A percentile compares a stretch with the other conserved stretches of the same genome.
These are phyloP conservation scores for Sinonovacula constricta DNA, from an alignment of 1,140 invertebrate genomes.

Conservation along the genomic window DNA sequence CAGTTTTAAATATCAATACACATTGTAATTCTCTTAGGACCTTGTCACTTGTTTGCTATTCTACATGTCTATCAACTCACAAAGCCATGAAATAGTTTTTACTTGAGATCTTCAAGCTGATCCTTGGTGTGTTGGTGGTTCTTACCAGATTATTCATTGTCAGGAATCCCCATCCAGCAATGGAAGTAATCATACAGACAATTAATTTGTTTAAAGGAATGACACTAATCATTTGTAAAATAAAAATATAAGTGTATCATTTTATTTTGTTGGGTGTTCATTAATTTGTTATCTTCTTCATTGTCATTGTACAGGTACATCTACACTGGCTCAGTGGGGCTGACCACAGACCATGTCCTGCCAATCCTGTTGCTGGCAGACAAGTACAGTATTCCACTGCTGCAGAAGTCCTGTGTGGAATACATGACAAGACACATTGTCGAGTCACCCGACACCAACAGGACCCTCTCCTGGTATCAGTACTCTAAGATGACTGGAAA, in stretches of 20 bases:
- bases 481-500: slow-evolving; percentile 72
- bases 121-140: too few relatives aligned
- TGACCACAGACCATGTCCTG: slow-evolving; percentile 70
- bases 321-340: slow-evolving; percentile 66
- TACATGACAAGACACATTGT: slow-evolving; percentile 75
- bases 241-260: too few relatives aligned
- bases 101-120: too few relatives aligned
- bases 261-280: background rate
- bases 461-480: slow-evolving; percentile 75
- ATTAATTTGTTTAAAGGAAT: background rate
- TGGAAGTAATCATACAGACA: background rate
- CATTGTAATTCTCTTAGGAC: too few relatives aligned
- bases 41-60: too few relatives aligned
- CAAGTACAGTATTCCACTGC: slow-evolving; percentile 71
- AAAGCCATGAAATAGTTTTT: too few relatives aligned
- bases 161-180: too few relatives aligned
- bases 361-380: slow-evolving; percentile 73
- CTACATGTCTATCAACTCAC: too few relatives aligned
- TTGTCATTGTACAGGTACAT: slow-evolving; percentile 67
- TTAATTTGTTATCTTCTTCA: too few relatives aligned
- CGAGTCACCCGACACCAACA: slow-evolving; percentile 69
- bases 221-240: background rate
- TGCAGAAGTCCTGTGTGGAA: slow-evolving; percentile 71
- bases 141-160: too few relatives aligned
- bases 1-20: too few relatives aligned